Conservation (phyloP, 2,888 invertebrate genomes). For the Malthinus flaveolus region DNA sequence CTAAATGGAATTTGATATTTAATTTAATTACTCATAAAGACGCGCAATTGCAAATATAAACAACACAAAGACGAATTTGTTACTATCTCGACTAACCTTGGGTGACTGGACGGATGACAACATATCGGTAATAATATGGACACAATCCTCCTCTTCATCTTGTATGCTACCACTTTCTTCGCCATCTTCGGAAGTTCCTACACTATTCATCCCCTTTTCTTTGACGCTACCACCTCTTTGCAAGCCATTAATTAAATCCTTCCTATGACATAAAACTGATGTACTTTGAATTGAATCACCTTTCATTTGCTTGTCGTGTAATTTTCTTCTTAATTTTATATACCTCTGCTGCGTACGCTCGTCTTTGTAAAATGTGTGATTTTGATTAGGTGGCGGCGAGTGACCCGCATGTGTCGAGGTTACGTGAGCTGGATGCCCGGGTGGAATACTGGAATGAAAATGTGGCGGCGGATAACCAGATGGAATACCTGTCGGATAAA, state of each 20-base stretch:
- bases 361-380: slow-evolving; percentile 67
- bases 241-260: slow-evolving; percentile 65
- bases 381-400: slow-evolving; percentile 61
- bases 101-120: slow-evolving; percentile 76
- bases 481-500: slow-evolving; percentile 62
- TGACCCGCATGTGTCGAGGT: slow-evolving; percentile 67
- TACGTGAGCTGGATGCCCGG: slow-evolving; percentile 57
- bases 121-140: slow-evolving; percentile 69
- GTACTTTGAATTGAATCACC: slow-evolving; percentile 53
- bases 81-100: slow-evolving; percentile 57
- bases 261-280: slow-evolving; percentile 70
- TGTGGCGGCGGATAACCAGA: slow-evolving; percentile 56
- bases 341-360: slow-evolving; percentile 79
- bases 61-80: background rate
- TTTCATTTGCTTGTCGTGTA: slow-evolving; percentile 60
- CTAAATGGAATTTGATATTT: too few relatives aligned
- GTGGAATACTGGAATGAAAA: slow-evolving; percentile 59
- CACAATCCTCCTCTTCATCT: slow-evolving; percentile 71
- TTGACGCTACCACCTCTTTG: slow-evolving; percentile 48
- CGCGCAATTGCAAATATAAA: too few relatives aligned
- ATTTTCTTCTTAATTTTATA: slow-evolving; percentile 74
- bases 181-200: slow-evolving; percentile 79
- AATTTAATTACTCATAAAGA: too few relatives aligned
- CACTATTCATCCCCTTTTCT: slow-evolving; percentile 59
- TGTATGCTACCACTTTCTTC: slow-evolving; percentile 75